Evolutionary conservation across 2,797 vertebrate species (phyloP).

Genomic region (Argyrosomus regius): DNA sequence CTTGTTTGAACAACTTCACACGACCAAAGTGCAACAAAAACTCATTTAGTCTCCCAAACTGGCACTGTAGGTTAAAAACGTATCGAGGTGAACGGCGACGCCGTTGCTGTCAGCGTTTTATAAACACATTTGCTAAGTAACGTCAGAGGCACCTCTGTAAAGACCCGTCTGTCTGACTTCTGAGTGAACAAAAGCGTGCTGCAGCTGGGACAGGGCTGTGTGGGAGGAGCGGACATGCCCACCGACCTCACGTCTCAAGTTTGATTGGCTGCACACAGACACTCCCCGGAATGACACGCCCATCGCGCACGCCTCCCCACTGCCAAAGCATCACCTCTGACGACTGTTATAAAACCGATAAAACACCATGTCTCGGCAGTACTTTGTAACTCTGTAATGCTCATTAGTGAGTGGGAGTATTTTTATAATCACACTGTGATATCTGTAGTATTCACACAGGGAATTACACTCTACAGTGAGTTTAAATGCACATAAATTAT

Average conservation of each 20-base stretch:
- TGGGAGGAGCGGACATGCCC: conserved; percentile 57
- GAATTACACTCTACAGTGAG: neutral
- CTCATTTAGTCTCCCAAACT: neutral
- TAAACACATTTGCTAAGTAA: neutral
- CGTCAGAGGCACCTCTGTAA: conserved; percentile 14
- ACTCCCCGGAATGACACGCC: conserved; percentile 70
- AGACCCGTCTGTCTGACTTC: conserved; percentile 33
- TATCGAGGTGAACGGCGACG: neutral
- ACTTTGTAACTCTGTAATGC: neutral
- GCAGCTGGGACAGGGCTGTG: conserved; percentile 63
- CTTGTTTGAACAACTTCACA: conserved; percentile 25
- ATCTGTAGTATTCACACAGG: neutral
- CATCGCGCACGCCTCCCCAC: conserved; percentile 44
- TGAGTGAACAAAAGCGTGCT: conserved; percentile 79
- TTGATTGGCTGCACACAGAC: conserved; percentile 68
- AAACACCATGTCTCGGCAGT: conserved; percentile 8
- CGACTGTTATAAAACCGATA: too few species aligned
- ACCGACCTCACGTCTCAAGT: neutral
- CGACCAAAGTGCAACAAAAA: neutral
- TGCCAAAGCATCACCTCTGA: conserved; percentile 56
- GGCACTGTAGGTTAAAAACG: neutral
- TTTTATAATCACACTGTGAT: neutral
- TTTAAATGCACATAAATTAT: neutral
- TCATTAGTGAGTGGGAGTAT: neutral
- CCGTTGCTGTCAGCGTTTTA: conserved; percentile 1